phyloP scores from a whole-genome alignment of 2,888 invertebrate genomes.

The Conops quadrifasciatus region DNA sequence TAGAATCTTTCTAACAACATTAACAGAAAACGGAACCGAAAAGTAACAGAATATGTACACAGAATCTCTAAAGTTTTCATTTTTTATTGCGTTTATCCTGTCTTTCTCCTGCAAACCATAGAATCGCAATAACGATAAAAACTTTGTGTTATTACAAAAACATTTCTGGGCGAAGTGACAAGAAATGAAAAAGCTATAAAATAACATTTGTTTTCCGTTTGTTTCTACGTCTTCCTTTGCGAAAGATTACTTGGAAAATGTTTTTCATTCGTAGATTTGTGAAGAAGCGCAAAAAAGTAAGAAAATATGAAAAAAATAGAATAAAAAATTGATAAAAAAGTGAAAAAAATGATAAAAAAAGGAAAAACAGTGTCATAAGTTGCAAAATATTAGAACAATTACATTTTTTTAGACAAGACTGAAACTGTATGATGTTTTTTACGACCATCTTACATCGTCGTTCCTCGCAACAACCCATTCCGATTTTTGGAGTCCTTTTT shows the following conservation, averaged over 20 bases:
- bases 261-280: background rate
- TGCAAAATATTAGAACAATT: no score
- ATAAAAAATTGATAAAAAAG: background rate
- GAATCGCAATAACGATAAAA: slow-evolving; percentile 18
- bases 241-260: slow-evolving; percentile 25
- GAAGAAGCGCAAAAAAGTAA: background rate
- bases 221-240: background rate
- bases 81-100: background rate
- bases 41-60: background rate
- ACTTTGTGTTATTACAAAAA: slow-evolving; percentile 28
- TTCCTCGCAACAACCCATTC: no score
- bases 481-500: no score
- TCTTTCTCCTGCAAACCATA: no score
- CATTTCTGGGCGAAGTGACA: slow-evolving; percentile 40
- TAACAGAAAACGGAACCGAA: no score
- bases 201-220: slow-evolving; percentile 31
- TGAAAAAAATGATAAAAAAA: no score
- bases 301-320: background rate
- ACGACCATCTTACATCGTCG: no score
- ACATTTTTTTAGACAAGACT: no score
- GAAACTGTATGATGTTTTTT: no score
- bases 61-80: background rate
- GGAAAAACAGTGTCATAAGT: no score
- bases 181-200: slow-evolving; percentile 41
- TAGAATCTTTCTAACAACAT: no score